These are phyloP conservation scores for Cyprinus carpio DNA, from an alignment of 2,113 vertebrate species.

Conservation along the genomic window DNA sequence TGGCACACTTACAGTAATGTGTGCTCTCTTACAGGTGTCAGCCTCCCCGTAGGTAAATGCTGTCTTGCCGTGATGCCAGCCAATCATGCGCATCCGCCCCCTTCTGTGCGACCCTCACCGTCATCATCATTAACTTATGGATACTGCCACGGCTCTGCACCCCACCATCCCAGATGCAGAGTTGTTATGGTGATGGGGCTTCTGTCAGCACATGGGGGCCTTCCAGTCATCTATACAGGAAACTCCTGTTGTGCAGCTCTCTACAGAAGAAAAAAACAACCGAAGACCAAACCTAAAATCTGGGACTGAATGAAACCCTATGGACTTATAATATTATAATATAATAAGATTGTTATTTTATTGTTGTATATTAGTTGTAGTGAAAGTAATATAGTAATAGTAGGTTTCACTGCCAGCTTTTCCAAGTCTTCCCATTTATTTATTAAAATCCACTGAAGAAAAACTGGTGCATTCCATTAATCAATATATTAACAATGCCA, in stretches of 20 bases:
- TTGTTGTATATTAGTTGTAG: conserved; percentile 27
- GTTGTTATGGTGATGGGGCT: conserved; percentile 61
- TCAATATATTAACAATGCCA: neutral
- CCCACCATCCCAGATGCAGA: conserved; percentile 63
- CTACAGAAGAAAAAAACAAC: conserved; percentile 74
- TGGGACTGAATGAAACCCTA: conserved; percentile 56
- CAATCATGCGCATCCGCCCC: conserved; percentile 62
- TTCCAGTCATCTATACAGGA: conserved; percentile 63
- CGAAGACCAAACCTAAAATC: conserved; percentile 64
- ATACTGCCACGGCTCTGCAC: conserved; percentile 57
- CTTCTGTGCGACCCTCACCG: conserved; percentile 62
- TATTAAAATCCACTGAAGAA: conserved; percentile 23
- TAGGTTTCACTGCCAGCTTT: neutral
- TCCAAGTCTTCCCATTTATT: neutral
- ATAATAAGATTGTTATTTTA: conserved; percentile 39
- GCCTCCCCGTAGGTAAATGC: conserved; percentile 77
- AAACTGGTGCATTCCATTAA: neutral
- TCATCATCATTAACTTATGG: conserved; percentile 62
- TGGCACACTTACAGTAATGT: neutral
- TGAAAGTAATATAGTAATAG: neutral
- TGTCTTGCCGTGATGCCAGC: conserved; percentile 48
- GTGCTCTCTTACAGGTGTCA: conserved; percentile 70
- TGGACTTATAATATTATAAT: conserved; percentile 37
- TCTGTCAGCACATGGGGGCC: conserved; percentile 54
- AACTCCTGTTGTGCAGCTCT: conserved; percentile 62